phyloP scores from a whole-genome alignment of 2,888 invertebrate species.

The Lepetodrilus schrolli region DNA sequence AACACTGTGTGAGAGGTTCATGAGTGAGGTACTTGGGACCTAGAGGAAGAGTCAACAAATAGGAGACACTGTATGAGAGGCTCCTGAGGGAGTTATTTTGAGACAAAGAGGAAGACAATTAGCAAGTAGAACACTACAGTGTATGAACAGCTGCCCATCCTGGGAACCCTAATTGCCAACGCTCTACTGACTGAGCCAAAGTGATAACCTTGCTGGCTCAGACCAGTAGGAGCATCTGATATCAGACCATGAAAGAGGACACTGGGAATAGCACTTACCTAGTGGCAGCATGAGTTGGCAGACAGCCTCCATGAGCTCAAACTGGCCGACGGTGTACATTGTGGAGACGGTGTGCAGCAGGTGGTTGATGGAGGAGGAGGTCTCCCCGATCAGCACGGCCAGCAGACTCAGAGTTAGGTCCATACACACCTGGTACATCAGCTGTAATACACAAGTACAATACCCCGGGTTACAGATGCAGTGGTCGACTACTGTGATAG shows the following conservation, averaged over 20 bases:
- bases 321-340: constrained; percentile 57
- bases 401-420: constrained; percentile 66
- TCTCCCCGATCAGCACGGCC: constrained; percentile 65
- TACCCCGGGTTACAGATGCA: too few species aligned
- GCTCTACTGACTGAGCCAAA: too few species aligned
- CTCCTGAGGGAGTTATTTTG: too few species aligned
- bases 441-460: constrained; percentile 57
- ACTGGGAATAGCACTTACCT: constrained; percentile 46
- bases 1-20: too few species aligned
- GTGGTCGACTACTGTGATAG: too few species aligned
- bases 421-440: constrained; percentile 61
- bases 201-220: too few species aligned
- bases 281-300: constrained; percentile 66
- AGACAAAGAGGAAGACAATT: too few species aligned
- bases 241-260: not conserved
- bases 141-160: too few species aligned
- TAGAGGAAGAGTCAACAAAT: constrained; percentile 52
- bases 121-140: too few species aligned
- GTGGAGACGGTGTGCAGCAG: constrained; percentile 62
- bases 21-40: constrained; percentile 69
- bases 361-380: constrained; percentile 64
- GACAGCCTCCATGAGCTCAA: constrained; percentile 58
- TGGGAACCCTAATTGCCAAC: too few species aligned
- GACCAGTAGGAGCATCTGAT: too few species aligned
- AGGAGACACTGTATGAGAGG: too few species aligned